phyloP scores from a whole-genome alignment of 2,888 invertebrate species.

The Drosophila macrospina region DNA sequence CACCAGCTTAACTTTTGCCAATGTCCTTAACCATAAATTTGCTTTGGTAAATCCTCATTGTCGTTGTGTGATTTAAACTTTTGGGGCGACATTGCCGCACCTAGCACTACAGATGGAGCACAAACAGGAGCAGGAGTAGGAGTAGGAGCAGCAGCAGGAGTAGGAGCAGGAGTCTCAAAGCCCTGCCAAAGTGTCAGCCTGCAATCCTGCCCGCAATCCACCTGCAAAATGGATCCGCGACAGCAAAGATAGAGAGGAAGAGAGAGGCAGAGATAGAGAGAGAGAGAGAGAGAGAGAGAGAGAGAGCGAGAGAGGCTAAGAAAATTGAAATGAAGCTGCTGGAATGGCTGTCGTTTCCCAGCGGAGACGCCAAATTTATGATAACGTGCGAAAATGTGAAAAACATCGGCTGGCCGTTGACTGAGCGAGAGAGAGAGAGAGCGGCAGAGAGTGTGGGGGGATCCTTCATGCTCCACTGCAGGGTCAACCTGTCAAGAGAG shows the following conservation, averaged over 20 bases:
- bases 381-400: slow-evolving; percentile 66
- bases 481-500: slow-evolving; percentile 19
- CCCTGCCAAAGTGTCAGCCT: slow-evolving; percentile 51
- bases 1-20: slow-evolving; percentile 73
- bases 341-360: slow-evolving; percentile 40
- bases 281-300: slow-evolving; percentile 7
- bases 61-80: slow-evolving; percentile 85
- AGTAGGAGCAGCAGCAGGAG: background rate
- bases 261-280: too few species aligned
- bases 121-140: background rate
- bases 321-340: slow-evolving; percentile 73
- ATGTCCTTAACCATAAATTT: slow-evolving; percentile 83
- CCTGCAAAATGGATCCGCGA: slow-evolving; percentile 50
- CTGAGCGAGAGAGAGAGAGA: background rate
- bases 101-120: slow-evolving; percentile 15
- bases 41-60: slow-evolving; percentile 82
- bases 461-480: background rate
- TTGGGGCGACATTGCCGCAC: slow-evolving; percentile 56
- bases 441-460: background rate
- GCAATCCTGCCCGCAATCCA: slow-evolving; percentile 14
- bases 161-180: slow-evolving; percentile 17
- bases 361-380: slow-evolving; percentile 63
- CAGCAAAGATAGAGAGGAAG: slow-evolving; percentile 7
- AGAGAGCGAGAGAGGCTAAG: slow-evolving; percentile 40
- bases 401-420: slow-evolving; percentile 37